Conservation (phyloP, 2,113 vertebrate species). For the Pelobates fuscus region DNA sequence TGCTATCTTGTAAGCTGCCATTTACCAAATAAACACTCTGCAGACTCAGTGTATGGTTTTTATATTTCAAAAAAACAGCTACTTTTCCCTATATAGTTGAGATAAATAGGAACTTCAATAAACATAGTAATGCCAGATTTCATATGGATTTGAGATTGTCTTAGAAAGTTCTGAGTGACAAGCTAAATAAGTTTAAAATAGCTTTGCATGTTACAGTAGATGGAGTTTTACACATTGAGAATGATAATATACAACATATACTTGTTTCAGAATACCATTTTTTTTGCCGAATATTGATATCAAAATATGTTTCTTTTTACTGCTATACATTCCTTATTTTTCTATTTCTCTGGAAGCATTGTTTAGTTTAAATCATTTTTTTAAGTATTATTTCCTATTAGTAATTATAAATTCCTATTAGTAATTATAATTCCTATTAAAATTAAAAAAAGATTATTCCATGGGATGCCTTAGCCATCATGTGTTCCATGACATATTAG, state of each 20-base stretch:
- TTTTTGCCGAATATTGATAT: neutral
- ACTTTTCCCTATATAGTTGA: neutral
- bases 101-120: neutral
- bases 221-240: neutral
- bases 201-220: conserved; percentile 2
- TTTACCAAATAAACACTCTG: neutral
- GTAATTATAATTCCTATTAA: too few relatives aligned
- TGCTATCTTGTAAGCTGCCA: neutral
- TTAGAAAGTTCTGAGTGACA: conserved; percentile 22
- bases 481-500: too few relatives aligned
- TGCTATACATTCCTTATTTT: neutral
- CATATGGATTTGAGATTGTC: conserved; percentile 8
- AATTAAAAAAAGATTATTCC: too few relatives aligned
- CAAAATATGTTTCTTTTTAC: neutral
- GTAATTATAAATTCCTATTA: too few relatives aligned
- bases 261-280: neutral
- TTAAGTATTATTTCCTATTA: too few relatives aligned
- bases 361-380: neutral
- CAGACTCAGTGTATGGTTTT: neutral
- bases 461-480: too few relatives aligned
- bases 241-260: neutral
- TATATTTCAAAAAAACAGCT: neutral
- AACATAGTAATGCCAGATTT: neutral
- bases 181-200: conserved; percentile 14
- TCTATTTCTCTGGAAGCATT: neutral